phyloP scores from a whole-genome alignment of 2,113 vertebrate genomes.

The Aspidoscelis tigris region DNA sequence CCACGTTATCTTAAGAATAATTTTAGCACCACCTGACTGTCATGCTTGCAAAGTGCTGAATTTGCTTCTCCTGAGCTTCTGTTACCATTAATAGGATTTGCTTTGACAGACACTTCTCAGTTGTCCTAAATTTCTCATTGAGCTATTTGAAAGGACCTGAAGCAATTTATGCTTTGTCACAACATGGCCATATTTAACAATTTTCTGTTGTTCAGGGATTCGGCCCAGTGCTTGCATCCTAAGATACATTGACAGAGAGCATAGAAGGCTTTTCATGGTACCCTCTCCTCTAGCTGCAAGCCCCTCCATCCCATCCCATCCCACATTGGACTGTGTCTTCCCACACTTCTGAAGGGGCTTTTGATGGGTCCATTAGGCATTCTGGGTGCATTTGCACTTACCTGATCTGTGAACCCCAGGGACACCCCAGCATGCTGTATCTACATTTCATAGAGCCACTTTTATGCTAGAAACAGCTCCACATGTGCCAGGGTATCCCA shows the following conservation, averaged over 20 bases:
- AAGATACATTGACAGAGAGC: not conserved
- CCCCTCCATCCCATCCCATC: not conserved
- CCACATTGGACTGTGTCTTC: too few relatives aligned
- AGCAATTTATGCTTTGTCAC: not conserved
- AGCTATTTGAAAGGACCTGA: slow-evolving; percentile 3
- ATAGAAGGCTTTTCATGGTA: not conserved
- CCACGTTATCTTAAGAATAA: slow-evolving; percentile 57
- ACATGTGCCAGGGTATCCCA: too few relatives aligned
- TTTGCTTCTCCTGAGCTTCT: slow-evolving; percentile 48
- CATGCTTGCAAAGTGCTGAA: slow-evolving; percentile 50
- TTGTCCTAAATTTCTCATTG: slow-evolving; percentile 14
- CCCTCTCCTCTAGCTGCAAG: not conserved
- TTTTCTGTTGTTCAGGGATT: not conserved
- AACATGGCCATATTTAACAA: not conserved
- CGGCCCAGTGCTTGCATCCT: not conserved
- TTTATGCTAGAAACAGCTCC: too few relatives aligned
- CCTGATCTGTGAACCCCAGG: too few relatives aligned
- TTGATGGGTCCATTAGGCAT: not conserved
- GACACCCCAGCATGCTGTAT: too few relatives aligned
- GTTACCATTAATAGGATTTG: slow-evolving; percentile 58
- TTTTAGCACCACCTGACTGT: slow-evolving; percentile 54
- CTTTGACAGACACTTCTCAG: slow-evolving; percentile 40
- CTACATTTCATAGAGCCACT: too few relatives aligned
- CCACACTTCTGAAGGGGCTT: too few relatives aligned
- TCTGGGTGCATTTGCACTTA: not conserved